Conservation (phyloP, 64 coral and sea anemone species). For the Pocillopora damicornis region DNA sequence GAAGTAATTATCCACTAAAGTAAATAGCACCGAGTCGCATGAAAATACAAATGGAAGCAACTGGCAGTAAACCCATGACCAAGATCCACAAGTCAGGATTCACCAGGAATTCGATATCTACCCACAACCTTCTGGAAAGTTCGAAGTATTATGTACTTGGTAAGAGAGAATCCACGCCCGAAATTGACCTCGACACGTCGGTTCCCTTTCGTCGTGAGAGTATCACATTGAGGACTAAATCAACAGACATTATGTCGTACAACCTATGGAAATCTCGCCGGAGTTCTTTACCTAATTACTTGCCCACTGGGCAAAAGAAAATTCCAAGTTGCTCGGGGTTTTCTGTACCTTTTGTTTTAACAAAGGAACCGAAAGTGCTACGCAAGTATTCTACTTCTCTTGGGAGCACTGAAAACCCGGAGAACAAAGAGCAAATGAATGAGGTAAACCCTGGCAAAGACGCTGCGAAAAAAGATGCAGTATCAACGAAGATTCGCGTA, state of each 20-base stretch:
- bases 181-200: neutral
- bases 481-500: neutral
- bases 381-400: slow-evolving; percentile 17
- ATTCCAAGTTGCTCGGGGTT: neutral
- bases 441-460: neutral
- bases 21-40: no score
- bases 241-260: slow-evolving; percentile 17
- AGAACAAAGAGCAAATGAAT: neutral
- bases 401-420: neutral
- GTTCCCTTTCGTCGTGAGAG: slow-evolving; percentile 6
- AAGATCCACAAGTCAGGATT: slow-evolving; percentile 8
- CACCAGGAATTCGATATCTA: neutral
- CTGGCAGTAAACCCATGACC: neutral
- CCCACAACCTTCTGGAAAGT: neutral
- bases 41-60: neutral
- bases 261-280: slow-evolving; percentile 33
- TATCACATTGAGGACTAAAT: neutral
- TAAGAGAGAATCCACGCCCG: slow-evolving; percentile 12
- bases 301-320: slow-evolving; percentile 1
- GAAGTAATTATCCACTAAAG: no score
- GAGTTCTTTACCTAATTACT: slow-evolving; percentile 5
- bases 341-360: slow-evolving; percentile 12
- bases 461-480: neutral
- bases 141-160: neutral
- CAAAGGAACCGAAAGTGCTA: neutral